Base-by-base conservation (phyloP, 1,140 invertebrate species). In the Drosophila santomea region DNA sequence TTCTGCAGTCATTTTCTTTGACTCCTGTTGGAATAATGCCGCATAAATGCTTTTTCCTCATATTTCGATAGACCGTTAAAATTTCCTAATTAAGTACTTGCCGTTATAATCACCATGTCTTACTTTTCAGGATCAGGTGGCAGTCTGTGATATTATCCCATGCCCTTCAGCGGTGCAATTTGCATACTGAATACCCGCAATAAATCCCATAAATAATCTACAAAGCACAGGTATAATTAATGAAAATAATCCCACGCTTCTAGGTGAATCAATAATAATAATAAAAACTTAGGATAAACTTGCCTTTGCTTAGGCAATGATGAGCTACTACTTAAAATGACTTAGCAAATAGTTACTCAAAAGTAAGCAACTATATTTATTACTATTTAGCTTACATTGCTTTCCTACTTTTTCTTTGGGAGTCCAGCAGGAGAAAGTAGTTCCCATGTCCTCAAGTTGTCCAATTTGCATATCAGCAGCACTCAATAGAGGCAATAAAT, bases 401-500 rank as follows among this genome's bases (percentile, higher is more conserved):
- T 25, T 25, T 25, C 25, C 2, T 4, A 25, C 3, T 3, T 2
- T 25, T 4, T 8, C 20, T 47, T 47, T 14, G 3, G 12, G 12
- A 17, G 11, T 17, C n/a, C 15, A 43, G 8, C 35, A 17, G 11
- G n/a, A 36, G 15, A 10, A 23, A 58, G 17, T 12, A 58, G 15
- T 43, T 43, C 23, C 41, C 41, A 45, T 47, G 55, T 47, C 43
- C 35, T 61, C 39, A 5, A n/a, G n/a, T 14, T n/a, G 14, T 25
- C 11, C 12, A 64, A 51, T 64, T 64, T 35, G 35, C 15, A 66
- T 52, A 44, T 36, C 15, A 64, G 4, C 17, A 47, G 36, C 20
- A 54, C 15, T 25, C 25, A 43, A 64, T 44, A 28, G 28, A 44
- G 35, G 25, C 14, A 64, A 66, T 68, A 66, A 67, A 68, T 68